Evolutionary conservation across 1,140 invertebrate species (phyloP).

Genomic region (Micrasema minimum): DNA sequence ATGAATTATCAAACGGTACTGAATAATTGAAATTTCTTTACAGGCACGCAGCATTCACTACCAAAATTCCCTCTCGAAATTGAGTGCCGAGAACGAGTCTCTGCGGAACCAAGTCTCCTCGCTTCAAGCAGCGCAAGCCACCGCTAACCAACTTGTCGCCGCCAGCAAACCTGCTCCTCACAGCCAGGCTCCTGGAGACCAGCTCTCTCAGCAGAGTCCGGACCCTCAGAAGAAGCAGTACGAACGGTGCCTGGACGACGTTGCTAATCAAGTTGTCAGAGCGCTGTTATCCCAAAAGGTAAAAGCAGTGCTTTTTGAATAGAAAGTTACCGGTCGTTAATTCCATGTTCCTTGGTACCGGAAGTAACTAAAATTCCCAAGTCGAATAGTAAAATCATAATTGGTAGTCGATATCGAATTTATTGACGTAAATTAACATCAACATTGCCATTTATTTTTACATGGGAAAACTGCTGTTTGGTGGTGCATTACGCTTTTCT

Average conservation of each 20-base stretch:
- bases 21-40: too few species aligned
- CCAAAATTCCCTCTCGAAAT: slow-evolving; percentile 74
- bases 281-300: slow-evolving; percentile 87
- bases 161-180: neutral
- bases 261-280: slow-evolving; percentile 82
- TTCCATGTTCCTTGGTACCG: neutral
- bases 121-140: slow-evolving; percentile 66
- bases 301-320: too few species aligned
- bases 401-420: neutral
- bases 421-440: too few species aligned
- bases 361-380: neutral
- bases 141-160: neutral
- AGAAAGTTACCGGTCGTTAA: too few species aligned
- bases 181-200: neutral
- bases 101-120: slow-evolving; percentile 68
- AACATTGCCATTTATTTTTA: too few species aligned
- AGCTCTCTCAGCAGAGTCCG: neutral
- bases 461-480: too few species aligned
- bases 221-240: slow-evolving; percentile 66
- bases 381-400: neutral
- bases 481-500: too few species aligned
- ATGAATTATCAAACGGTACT: too few species aligned
- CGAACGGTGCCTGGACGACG: slow-evolving; percentile 81
- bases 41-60: slow-evolving; percentile 80
- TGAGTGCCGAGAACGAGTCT: slow-evolving; percentile 81